These are phyloP conservation scores for Heterodera filipjevi DNA, from an alignment of 2,888 invertebrate genomes.

Conservation along the genomic window DNA sequence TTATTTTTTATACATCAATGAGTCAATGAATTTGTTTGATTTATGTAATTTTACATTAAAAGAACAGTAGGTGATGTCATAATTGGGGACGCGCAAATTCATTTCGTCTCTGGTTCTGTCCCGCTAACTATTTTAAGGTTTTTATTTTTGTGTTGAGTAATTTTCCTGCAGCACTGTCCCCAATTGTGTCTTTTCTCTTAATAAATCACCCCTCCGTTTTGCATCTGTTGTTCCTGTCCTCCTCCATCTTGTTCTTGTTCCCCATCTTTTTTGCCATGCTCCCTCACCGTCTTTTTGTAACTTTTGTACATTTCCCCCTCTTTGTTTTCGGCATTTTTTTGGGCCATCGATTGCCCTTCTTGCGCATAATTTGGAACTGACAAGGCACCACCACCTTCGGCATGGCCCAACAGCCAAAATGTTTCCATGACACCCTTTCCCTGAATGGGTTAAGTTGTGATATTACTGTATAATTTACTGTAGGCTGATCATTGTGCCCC, in stretches of 20 bases:
- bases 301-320: not conserved
- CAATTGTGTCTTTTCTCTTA: not conserved
- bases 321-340: not conserved
- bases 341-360: not conserved
- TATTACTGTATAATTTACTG: not conserved
- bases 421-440: conserved; percentile 65
- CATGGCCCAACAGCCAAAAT: conserved; percentile 58
- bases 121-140: too few relatives aligned
- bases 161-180: too few relatives aligned
- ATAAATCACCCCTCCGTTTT: not conserved
- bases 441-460: conserved; percentile 32
- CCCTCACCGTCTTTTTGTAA: not conserved
- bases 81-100: too few relatives aligned
- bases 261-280: not conserved
- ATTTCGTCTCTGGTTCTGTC: too few relatives aligned
- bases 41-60: too few relatives aligned
- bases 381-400: not conserved
- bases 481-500: not conserved
- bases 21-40: too few relatives aligned
- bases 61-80: too few relatives aligned
- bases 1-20: too few relatives aligned
- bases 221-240: not conserved
- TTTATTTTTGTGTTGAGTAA: too few relatives aligned
- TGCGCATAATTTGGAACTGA: not conserved
- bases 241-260: not conserved